Conservation (phyloP, 2,797 vertebrate genomes). For the Cercopithecus mitis region DNA sequence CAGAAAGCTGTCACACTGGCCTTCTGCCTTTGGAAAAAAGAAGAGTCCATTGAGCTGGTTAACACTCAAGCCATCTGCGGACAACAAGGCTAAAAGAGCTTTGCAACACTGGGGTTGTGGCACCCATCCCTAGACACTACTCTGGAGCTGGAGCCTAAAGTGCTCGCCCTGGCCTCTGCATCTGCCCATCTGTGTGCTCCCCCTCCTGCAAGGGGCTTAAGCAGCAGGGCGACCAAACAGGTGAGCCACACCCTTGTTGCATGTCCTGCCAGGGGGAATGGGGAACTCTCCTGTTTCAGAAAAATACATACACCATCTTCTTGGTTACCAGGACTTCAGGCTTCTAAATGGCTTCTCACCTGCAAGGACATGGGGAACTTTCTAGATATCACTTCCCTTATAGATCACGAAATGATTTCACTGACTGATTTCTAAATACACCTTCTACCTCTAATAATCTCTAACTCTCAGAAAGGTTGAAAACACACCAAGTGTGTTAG, state of each 20-base stretch:
- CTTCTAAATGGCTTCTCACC: neutral
- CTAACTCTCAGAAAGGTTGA: neutral
- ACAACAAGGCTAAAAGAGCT: neutral
- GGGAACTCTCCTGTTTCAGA: neutral
- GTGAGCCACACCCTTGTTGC: neutral
- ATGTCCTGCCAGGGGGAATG: neutral
- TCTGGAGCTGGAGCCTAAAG: neutral
- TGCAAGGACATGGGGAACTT: too few species aligned
- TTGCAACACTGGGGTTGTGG: neutral
- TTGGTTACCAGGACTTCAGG: neutral
- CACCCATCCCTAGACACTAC: neutral
- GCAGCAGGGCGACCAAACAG: neutral
- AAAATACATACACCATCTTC: fast-evolving
- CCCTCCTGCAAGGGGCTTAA: neutral
- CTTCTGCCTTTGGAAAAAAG: neutral
- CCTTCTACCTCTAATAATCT: neutral
- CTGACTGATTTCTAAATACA: neutral
- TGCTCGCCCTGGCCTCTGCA: neutral
- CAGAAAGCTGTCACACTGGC: neutral
- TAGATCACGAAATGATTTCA: neutral
- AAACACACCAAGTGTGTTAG: fast-evolving
- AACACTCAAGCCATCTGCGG: neutral
- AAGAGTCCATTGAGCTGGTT: neutral
- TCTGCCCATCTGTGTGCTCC: neutral
- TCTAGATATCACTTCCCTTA: neutral